Evolutionary conservation across 2,797 vertebrate species (phyloP).

Genomic region (Margarornis squamiger): DNA sequence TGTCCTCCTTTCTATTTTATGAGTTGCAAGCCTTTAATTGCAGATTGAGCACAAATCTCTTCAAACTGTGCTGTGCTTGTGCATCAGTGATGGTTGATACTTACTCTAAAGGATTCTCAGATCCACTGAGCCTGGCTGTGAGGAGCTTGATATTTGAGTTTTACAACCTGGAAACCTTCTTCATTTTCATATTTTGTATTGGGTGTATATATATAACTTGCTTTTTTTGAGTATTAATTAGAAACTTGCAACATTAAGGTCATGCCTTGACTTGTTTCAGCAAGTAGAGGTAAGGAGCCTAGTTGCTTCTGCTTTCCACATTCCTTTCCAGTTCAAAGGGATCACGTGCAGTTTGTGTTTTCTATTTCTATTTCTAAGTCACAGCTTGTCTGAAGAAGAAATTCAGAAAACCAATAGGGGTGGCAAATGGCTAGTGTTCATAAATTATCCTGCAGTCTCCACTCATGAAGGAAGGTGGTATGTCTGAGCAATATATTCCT

Average conservation of each 20-base stretch:
- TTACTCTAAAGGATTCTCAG: background rate
- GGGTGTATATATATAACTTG: background rate
- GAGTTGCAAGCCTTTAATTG: conserved; percentile 2
- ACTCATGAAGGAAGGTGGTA: background rate
- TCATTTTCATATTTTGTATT: background rate
- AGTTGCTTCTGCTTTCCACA: background rate
- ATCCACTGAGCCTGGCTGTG: background rate
- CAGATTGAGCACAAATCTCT: background rate
- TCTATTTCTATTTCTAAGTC: background rate
- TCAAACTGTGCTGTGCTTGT: background rate
- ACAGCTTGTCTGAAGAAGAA: background rate
- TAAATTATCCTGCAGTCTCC: background rate
- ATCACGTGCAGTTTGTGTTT: background rate
- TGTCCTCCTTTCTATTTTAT: conserved; percentile 32
- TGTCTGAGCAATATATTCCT: background rate
- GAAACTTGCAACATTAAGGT: background rate
- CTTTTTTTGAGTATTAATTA: background rate
- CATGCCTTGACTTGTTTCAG: background rate
- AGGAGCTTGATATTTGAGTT: background rate
- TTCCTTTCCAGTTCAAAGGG: background rate
- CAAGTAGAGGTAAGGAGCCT: background rate
- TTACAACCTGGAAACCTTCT: background rate
- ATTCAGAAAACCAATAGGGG: background rate
- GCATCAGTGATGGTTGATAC: background rate
- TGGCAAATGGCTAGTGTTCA: background rate